Evolutionary conservation across 2,888 invertebrate genomes (phyloP), one percentile per base, ranked within the genome.

Genomic region (Teinopalpus imperialis): DNA sequence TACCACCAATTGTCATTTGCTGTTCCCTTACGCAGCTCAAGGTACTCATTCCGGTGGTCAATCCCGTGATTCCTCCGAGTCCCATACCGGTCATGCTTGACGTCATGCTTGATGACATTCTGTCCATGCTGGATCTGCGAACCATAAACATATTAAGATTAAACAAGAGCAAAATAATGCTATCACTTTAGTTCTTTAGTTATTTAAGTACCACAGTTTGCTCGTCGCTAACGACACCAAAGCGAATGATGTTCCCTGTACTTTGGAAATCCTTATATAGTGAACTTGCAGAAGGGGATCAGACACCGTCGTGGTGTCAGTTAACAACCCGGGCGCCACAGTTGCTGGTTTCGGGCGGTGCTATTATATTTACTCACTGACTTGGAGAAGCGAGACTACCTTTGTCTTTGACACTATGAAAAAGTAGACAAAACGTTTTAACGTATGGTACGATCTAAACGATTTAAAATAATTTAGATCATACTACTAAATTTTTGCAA

Each of bases 21-120:
- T 87, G 89, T 1, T 90, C 89, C 45, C 81, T 74, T 67, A 76
- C 79, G 63, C 89, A 88, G 58, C 74, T 88, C 48, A 89, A 65
- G 10, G 82, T 76, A 50, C 81, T 82, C 69, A 89, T 83, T 43
- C 82, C 87, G 26, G 86, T 69, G 18, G 87, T 82, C 13, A 89
- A 59, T 44, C 85, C 87, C 49, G 87, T 81, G 48, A 89, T 78
- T 39, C 87, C 88, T 20, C 87, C 88, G 56, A 89, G 74, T 27
- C 89, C 87, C 87, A 89, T 89, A 40, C 88, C 83, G 59, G 89
- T 89, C 76, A 89, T 85, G 61, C 88, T 89, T 44, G 89, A 89
- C 39, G 83, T 89, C 86, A 85, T 89, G 69, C 83, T 88, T 47
- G 81, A 82, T 57, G 89, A 87, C 89, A 88, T 88, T 56, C 87